These are phyloP conservation scores for Halictus ligatus DNA, from an alignment of 2,888 invertebrate species.

Conservation along the genomic window DNA sequence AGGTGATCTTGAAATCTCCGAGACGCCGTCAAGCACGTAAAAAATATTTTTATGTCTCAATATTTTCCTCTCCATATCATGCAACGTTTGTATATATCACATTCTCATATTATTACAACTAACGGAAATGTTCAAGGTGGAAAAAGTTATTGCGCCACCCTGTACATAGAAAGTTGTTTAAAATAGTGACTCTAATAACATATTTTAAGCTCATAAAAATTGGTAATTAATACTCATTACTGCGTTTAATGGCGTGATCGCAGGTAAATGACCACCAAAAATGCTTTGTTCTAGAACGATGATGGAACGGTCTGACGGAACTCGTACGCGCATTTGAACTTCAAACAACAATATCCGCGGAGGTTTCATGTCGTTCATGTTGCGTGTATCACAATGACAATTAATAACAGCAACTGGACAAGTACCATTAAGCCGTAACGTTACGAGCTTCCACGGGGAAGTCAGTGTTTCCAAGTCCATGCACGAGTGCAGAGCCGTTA, in stretches of 20 bases:
- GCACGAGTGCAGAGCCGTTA: conserved; percentile 39
- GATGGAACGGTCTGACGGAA: conserved; percentile 16
- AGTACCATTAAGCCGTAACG: conserved; percentile 64
- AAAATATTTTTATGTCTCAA: too few relatives aligned
- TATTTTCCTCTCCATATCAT: too few relatives aligned
- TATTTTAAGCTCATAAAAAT: neutral
- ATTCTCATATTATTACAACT: too few relatives aligned
- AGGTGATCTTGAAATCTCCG: too few relatives aligned
- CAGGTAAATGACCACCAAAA: neutral
- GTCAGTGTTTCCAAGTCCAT: conserved; percentile 37
- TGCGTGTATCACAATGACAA: conserved; percentile 68
- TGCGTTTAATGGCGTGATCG: conserved; percentile 37
- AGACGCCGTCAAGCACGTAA: too few relatives aligned
- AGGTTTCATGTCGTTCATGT: conserved; percentile 47
- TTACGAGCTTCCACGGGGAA: conserved; percentile 39
- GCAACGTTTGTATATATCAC: too few relatives aligned
- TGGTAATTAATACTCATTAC: neutral
- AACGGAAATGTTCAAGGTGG: too few relatives aligned
- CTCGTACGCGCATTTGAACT: conserved; percentile 8
- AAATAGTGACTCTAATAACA: too few relatives aligned
- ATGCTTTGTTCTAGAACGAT: conserved; percentile 35
- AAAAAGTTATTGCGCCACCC: too few relatives aligned
- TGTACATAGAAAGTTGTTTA: too few relatives aligned
- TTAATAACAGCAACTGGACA: conserved; percentile 67
- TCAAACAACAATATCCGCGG: conserved; percentile 1